These are phyloP conservation scores for Trachythela sp. DNA, from an alignment of 64 coral and sea anemone species.

Conservation along the genomic window DNA sequence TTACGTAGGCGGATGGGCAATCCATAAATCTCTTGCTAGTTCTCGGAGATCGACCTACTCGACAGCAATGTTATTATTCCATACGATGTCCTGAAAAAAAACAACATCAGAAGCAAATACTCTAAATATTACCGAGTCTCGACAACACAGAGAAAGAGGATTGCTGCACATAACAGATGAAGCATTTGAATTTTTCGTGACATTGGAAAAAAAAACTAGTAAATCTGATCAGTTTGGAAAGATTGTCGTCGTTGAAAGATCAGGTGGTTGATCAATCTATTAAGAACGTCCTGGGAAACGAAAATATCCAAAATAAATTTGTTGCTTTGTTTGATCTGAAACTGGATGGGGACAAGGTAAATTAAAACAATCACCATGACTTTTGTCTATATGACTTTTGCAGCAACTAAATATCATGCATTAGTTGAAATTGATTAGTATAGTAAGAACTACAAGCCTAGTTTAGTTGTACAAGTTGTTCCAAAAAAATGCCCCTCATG, in stretches of 20 bases:
- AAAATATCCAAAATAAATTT: too few species aligned
- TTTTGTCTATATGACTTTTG: background rate
- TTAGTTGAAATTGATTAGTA: background rate
- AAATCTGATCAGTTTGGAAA: too few species aligned
- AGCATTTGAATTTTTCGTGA: too few species aligned
- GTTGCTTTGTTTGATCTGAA: slow-evolving; percentile 35
- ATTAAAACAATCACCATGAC: background rate
- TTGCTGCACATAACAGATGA: too few species aligned
- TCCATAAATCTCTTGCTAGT: background rate
- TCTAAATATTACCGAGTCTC: slow-evolving; percentile 38
- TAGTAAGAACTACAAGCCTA: background rate
- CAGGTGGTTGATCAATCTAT: slow-evolving; percentile 33
- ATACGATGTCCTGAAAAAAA: background rate
- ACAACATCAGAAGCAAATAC: background rate
- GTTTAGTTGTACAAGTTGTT: too few species aligned
- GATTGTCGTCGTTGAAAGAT: background rate
- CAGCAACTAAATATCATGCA: background rate
- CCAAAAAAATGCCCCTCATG: background rate
- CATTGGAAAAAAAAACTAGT: too few species aligned
- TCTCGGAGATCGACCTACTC: slow-evolving; percentile 23
- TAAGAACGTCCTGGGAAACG: slow-evolving; percentile 19
- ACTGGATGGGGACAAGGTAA: background rate
- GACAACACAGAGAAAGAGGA: slow-evolving; percentile 52
- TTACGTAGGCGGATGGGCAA: too few species aligned
- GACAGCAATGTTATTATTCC: slow-evolving; percentile 28